Evolutionary conservation across 2,888 invertebrate genomes (phyloP).

Genomic region (Uloborus plumipes): DNA sequence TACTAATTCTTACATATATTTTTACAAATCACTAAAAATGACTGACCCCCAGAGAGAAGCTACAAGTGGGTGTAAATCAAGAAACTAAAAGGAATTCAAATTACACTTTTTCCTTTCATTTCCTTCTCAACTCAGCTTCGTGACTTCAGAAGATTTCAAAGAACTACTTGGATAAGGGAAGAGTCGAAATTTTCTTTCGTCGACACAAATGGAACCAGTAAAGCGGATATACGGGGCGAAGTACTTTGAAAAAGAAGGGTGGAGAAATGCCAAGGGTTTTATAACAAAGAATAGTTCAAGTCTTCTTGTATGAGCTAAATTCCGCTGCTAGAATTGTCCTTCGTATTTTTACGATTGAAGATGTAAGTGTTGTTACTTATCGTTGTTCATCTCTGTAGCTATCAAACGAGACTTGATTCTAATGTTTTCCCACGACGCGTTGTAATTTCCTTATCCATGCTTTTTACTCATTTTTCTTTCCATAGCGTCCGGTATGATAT

Average conservation of each 20-base stretch:
- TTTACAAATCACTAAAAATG: too few relatives aligned
- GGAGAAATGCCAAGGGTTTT: constrained; percentile 32
- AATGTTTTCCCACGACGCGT: constrained; percentile 29
- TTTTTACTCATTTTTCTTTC: constrained; percentile 18
- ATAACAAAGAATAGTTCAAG: constrained; percentile 31
- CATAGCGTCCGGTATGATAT: neutral
- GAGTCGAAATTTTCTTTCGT: constrained; percentile 24
- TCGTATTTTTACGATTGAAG: constrained; percentile 37
- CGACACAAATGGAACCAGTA: constrained; percentile 16
- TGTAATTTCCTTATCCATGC: constrained; percentile 22
- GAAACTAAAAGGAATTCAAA: constrained; percentile 31
- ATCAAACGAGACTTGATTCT: constrained; percentile 23
- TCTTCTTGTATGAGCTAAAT: constrained; percentile 29
- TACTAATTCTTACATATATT: too few relatives aligned
- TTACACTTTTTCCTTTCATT: constrained; percentile 22
- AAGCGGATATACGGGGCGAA: constrained; percentile 15
- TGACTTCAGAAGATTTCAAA: constrained; percentile 35
- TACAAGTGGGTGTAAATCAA: constrained; percentile 22
- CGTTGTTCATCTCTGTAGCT: constrained; percentile 29
- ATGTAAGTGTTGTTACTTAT: constrained; percentile 26
- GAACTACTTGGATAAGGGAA: constrained; percentile 20
- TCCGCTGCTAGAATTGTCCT: constrained; percentile 18
- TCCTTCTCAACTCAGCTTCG: constrained; percentile 15
- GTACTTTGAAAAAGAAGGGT: constrained; percentile 23
- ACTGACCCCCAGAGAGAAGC: constrained; percentile 4